Base-by-base conservation (phyloP, 2,888 invertebrate species). In the Muscina levida region DNA sequence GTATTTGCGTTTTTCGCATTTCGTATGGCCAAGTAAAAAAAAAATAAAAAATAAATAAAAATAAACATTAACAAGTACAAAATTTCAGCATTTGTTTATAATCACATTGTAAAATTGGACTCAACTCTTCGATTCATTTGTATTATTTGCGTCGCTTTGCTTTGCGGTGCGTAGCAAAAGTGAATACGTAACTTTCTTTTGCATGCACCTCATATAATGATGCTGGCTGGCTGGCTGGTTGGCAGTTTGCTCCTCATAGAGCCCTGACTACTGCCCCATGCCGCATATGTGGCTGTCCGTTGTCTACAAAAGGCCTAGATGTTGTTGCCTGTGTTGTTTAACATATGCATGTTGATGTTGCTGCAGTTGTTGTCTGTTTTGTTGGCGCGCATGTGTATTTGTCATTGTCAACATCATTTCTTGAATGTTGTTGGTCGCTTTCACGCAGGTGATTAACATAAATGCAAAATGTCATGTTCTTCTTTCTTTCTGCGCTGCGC, bases 401-500 rank as follows among this genome's bases (percentile, higher is more conserved):
- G 89, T 89, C 89, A 89, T 88, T 89, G 89, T 89, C 89, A 89
- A 88, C 89, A 89, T 88, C 83, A 85, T 87, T 89, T 84, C 84
- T 82, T 83, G 85, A 86, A 87, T 87, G 86, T 86, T 88, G 87
- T 85, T 85, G 82, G 82, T 83, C 83, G 87, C 88, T 88, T 88
- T 89, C 89, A 88, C 85, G 89, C 87, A 89, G 89, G 89, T 89
- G 89, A 89, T 89, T 89, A 89, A 88, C 89, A 89, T 89, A 88
- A 88, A 88, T 86, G 87, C 87, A 85, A 86, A 85, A 80, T 84
- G 84, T 84, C 83, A 84, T 84, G 84, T 83, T 77, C 67, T 79
- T 77, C 77, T 82, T 77, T 79, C 57, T 77, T 31, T 31, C 31
- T 31, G 4, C 3, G 31, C 73, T 75, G 77, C 68, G 77, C 77